A percentile compares a stretch with the other conserved stretches of the same genome.
phyloP scores from a whole-genome alignment of 1,140 invertebrate species.

The Bilobella aurantiaca region DNA sequence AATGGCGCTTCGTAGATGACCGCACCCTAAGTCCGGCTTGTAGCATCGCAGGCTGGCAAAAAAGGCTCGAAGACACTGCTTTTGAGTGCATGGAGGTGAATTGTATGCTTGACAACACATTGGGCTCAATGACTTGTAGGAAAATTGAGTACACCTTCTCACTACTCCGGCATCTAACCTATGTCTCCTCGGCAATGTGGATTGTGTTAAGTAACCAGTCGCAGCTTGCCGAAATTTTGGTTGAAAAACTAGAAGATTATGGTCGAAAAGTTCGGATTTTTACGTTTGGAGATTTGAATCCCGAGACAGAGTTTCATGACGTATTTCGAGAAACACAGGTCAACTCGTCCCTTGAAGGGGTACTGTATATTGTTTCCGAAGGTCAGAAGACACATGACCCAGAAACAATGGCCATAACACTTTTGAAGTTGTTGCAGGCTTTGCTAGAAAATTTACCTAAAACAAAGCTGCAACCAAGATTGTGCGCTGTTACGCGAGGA shows the following conservation, averaged over 20 bases:
- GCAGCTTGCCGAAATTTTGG: too few relatives aligned
- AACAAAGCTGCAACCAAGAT: not conserved
- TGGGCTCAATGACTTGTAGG: not conserved
- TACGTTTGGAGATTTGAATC: too few relatives aligned
- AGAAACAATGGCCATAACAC: not conserved
- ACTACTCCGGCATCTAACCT: not conserved
- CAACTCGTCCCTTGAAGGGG: not conserved
- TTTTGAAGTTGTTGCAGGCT: not conserved
- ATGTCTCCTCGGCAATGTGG: not conserved
- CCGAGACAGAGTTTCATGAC: too few relatives aligned
- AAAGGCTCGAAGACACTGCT: not conserved
- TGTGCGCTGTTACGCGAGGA: not conserved
- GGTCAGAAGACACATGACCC: not conserved
- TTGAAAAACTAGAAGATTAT: too few relatives aligned
- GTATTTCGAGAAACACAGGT: too few relatives aligned
- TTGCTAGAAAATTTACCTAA: not conserved
- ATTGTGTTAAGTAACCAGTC: too few relatives aligned
- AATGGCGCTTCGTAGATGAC: slow-evolving; percentile 5
- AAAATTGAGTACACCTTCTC: not conserved
- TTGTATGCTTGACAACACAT: not conserved
- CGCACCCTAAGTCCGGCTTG: not conserved
- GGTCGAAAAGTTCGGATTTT: too few relatives aligned
- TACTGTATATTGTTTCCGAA: not conserved
- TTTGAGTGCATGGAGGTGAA: not conserved
- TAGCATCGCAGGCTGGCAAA: not conserved